phyloP scores from a whole-genome alignment of 2,113 vertebrate species.

The Gorsachius goisagi region DNA sequence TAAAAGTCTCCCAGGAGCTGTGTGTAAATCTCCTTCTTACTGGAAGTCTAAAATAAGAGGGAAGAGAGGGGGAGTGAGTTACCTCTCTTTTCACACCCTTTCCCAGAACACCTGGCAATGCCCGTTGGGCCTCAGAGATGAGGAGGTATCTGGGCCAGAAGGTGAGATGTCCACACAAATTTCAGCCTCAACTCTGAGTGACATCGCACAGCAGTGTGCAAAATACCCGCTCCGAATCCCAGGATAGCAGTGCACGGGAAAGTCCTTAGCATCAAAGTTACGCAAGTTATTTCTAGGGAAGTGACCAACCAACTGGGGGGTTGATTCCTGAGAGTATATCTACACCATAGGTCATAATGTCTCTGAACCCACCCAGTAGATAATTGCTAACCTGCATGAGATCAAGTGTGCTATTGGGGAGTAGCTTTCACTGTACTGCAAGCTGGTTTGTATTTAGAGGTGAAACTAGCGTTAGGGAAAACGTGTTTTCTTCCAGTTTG shows the following conservation, averaged over 20 bases:
- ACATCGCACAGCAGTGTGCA: rapidly evolving
- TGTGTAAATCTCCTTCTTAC: conserved; percentile 27
- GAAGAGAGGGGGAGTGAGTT: background rate
- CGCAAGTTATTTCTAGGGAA: background rate
- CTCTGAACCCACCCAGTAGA: background rate
- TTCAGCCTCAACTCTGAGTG: background rate
- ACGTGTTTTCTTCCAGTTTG: background rate
- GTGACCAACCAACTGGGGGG: rapidly evolving
- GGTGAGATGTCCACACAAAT: background rate
- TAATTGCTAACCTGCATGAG: background rate
- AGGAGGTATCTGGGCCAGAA: background rate
- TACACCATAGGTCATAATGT: background rate
- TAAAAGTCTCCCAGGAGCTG: conserved; percentile 1
- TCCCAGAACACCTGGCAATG: background rate
- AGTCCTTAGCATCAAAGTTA: background rate
- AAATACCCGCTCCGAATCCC: background rate
- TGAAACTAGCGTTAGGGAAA: background rate
- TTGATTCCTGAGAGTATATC: background rate
- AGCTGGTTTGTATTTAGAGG: background rate
- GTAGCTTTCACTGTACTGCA: background rate
- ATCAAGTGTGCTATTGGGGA: background rate
- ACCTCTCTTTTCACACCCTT: background rate
- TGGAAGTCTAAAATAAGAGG: conserved; percentile 24
- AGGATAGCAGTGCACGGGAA: background rate
- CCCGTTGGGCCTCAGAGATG: background rate